These are phyloP conservation scores for Tachina fera DNA, from an alignment of 2,888 invertebrate genomes.

Conservation along the genomic window DNA sequence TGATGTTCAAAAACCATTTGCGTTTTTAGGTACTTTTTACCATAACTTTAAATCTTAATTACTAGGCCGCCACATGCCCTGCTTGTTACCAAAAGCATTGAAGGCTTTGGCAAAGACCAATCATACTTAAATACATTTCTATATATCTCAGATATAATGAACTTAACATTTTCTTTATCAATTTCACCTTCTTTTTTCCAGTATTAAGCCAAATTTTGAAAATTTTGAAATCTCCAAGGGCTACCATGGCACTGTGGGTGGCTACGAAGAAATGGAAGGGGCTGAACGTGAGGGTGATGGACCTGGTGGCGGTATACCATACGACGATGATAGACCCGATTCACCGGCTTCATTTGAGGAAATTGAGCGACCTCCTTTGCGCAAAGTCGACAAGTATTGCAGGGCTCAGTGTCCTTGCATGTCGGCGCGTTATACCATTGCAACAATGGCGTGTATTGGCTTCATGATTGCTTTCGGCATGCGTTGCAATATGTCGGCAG, in stretches of 20 bases:
- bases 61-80: too few relatives aligned
- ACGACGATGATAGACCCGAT: slow-evolving; percentile 85
- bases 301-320: slow-evolving; percentile 78
- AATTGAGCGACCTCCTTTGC: slow-evolving; percentile 92
- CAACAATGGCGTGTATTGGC: slow-evolving; percentile 92
- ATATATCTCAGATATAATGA: background rate
- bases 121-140: too few relatives aligned
- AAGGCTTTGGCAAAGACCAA: too few relatives aligned
- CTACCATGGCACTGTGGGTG: slow-evolving; percentile 80
- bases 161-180: background rate
- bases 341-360: slow-evolving; percentile 91
- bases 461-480: slow-evolving; percentile 98
- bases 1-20: too few relatives aligned
- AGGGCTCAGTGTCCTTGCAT: slow-evolving; percentile 94
- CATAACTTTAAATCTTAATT: too few relatives aligned
- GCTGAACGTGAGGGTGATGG: slow-evolving; percentile 79
- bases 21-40: too few relatives aligned
- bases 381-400: slow-evolving; percentile 94
- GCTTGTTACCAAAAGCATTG: too few relatives aligned
- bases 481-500: slow-evolving; percentile 99
- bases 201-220: slow-evolving; percentile 79
- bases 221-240: slow-evolving; percentile 81
- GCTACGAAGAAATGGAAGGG: slow-evolving; percentile 82
- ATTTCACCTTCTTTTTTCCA: slow-evolving; percentile 57
- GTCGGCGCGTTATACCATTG: slow-evolving; percentile 92